Base-by-base conservation (phyloP, 2,888 invertebrate genomes). In the Lasioglossum vierecki region DNA sequence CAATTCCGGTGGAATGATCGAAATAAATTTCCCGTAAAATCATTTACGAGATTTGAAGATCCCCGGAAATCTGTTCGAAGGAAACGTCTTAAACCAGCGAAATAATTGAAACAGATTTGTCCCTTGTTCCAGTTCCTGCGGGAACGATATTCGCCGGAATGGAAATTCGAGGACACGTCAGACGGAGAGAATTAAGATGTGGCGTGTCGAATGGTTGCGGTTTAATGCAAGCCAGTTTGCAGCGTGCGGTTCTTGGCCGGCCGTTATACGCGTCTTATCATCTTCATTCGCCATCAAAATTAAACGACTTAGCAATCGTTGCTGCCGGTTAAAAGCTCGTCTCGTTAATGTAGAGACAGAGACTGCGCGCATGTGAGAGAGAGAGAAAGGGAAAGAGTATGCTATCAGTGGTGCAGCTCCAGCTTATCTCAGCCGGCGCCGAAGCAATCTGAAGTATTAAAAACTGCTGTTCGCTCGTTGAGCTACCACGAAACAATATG, bases 391-490 rank as follows among this genome's bases (percentile, higher is more conserved):
- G 15, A 18, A 0, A 18, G 30, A 8, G 53, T 30, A 57, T n/a
- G n/a, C 30, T 75, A n/a, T 30, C 68, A 46, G 72, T 13, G n/a
- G 68, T 6, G 9, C 35, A 44, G 66, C 70, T 44, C 63, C 39
- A n/a, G 35, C 76, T 83, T 84, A 82, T 82, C 84, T 84, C 70
- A 70, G 70, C 49, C 73, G 2, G 63, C 70, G 18, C 39, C 78
- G 35, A 53, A 22, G 71, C 70, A 75, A 78, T 82, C 83, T 71
- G 75, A 82, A 82, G 82, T 84, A 82, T 84, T 82, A 82, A 82
- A 82, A 84, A 75, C 57, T 26, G 83, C 76, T 77, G 68, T 68
- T 73, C 60, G 35, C 63, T 30, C n/a, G 75, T 71, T 11, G 71
- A 15, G 49, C 49, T 46, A 22, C 57, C 82, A 18, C 57, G 66